These are phyloP conservation scores for Philhelius pedissequus DNA, from an alignment of 2,888 invertebrate species.

Conservation along the genomic window DNA sequence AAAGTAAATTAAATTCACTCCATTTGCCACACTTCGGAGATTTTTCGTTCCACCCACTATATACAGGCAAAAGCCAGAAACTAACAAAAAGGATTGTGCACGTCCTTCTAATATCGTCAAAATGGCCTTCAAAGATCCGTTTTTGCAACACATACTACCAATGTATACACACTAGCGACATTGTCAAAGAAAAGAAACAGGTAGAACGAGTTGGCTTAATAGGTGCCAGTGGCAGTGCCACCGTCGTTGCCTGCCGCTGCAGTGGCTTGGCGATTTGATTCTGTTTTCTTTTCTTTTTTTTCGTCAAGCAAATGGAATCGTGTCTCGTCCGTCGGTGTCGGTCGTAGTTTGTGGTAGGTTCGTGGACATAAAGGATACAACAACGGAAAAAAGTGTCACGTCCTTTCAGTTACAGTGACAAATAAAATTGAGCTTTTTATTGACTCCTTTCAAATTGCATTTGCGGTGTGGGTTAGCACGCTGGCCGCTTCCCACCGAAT, in stretches of 20 bases:
- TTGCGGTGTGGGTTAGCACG: conserved; percentile 55
- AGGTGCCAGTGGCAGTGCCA: conserved; percentile 27
- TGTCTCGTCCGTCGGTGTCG: no score
- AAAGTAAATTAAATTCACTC: conserved; percentile 63
- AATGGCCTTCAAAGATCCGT: conserved; percentile 51
- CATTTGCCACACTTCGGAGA: conserved; percentile 48
- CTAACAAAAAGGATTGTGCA: conserved; percentile 44
- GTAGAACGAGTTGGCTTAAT: conserved; percentile 39
- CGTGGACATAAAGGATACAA: conserved; percentile 7
- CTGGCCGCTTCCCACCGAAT: background rate
- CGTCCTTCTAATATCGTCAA: conserved; percentile 42
- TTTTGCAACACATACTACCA: background rate
- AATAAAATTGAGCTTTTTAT: conserved; percentile 72
- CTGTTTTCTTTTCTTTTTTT: background rate
- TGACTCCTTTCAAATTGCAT: conserved; percentile 71
- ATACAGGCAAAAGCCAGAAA: background rate
- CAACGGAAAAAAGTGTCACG: conserved; percentile 68
- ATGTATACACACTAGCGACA: background rate
- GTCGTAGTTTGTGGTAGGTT: conserved; percentile 25
- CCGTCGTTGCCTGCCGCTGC: no score
- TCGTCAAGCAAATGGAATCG: conserved; percentile 26
- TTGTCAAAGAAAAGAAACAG: conserved; percentile 39
- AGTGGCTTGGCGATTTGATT: conserved; percentile 52
- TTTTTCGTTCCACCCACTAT: background rate
- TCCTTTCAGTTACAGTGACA: conserved; percentile 71